Conservation (phyloP, 2,797 vertebrate genomes). For the Brachyalestes nurse region DNA sequence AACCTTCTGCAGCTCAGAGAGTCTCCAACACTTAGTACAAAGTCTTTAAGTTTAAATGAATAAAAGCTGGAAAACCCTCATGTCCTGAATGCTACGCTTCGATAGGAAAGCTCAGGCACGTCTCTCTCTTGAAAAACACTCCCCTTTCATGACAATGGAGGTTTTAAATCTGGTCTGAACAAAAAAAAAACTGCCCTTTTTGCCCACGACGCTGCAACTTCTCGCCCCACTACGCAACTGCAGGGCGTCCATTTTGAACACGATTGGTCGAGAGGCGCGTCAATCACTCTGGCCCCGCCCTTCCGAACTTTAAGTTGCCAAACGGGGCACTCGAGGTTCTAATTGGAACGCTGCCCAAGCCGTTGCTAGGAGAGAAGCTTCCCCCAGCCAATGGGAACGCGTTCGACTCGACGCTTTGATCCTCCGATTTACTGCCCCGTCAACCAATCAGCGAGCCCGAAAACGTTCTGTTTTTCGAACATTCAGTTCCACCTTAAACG, state of each 20-base stretch:
- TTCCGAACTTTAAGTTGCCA: slow-evolving; percentile 76
- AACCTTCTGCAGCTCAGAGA: too few species aligned
- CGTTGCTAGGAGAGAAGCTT: slow-evolving; percentile 76
- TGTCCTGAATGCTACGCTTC: not conserved
- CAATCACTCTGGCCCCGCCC: slow-evolving; percentile 55
- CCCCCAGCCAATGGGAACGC: slow-evolving; percentile 65
- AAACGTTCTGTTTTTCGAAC: too few species aligned
- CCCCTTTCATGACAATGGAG: too few species aligned
- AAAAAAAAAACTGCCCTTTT: not conserved
- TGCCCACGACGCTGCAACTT: not conserved
- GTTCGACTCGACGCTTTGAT: slow-evolving; percentile 48
- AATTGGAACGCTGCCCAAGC: slow-evolving; percentile 72
- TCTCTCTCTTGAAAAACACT: too few species aligned
- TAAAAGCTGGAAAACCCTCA: not conserved
- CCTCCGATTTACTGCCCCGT: not conserved
- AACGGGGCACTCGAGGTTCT: slow-evolving; percentile 63
- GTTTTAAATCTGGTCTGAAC: not conserved
- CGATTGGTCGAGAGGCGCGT: slow-evolving; percentile 68
- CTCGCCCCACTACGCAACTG: not conserved
- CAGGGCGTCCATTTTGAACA: not conserved
- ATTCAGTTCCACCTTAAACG: too few species aligned
- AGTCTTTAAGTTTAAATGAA: not conserved
- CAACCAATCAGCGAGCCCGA: not conserved
- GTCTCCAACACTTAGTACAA: not conserved
- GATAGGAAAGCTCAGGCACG: not conserved